Evolutionary conservation across 2,888 invertebrate genomes (phyloP).

Genomic region (Synanthedon myopaeformis): DNA sequence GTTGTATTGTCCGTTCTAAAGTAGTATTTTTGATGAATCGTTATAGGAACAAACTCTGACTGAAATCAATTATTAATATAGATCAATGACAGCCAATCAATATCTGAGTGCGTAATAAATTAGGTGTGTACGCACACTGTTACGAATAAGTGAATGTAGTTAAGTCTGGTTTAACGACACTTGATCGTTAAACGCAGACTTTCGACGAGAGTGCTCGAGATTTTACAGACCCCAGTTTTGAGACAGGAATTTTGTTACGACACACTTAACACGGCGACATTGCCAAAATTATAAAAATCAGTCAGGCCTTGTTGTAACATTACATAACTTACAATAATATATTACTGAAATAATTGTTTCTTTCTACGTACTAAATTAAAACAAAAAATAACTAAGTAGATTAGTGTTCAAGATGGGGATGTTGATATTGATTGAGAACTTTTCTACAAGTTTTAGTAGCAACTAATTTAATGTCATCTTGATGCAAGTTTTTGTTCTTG

Average conservation of each 20-base stretch:
- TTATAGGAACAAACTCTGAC: neutral
- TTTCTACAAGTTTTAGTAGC: too few relatives aligned
- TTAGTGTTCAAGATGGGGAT: too few relatives aligned
- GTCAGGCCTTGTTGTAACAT: too few relatives aligned
- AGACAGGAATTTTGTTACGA: constrained; percentile 13
- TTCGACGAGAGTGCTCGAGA: constrained; percentile 14
- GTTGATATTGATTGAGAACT: too few relatives aligned
- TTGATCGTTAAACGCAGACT: constrained; percentile 11
- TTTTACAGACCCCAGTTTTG: constrained; percentile 16
- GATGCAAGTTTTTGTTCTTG: too few relatives aligned
- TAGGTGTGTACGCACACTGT: constrained; percentile 8
- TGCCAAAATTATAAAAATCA: neutral
- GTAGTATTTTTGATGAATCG: neutral
- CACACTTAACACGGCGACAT: constrained; percentile 2
- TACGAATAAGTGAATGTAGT: constrained; percentile 18
- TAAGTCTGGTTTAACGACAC: constrained; percentile 12
- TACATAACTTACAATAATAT: too few relatives aligned
- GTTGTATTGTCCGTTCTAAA: too few relatives aligned
- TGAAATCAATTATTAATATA: neutral
- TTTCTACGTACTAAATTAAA: too few relatives aligned
- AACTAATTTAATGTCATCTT: too few relatives aligned
- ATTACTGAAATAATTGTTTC: too few relatives aligned
- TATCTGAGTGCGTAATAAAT: constrained; percentile 6
- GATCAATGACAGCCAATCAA: constrained; percentile 4
- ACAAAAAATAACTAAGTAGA: too few relatives aligned